Evolutionary conservation across 2,888 invertebrate genomes (phyloP).

Genomic region (Plebejus anna): DNA sequence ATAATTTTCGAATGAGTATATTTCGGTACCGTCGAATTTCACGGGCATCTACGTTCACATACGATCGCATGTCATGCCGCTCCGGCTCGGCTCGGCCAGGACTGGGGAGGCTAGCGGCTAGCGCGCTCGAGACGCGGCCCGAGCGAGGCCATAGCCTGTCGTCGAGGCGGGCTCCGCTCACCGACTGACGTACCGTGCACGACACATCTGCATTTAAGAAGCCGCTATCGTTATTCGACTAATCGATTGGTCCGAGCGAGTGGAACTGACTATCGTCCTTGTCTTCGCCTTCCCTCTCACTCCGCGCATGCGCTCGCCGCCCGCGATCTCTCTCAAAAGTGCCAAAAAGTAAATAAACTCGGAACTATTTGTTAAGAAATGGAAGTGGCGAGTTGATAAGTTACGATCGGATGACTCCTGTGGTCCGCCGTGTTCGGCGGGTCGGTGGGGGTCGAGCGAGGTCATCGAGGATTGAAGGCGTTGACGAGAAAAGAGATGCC

Average conservation of each 20-base stretch:
- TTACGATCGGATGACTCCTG: background rate
- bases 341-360: constrained; percentile 76
- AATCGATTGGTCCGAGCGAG: constrained; percentile 79
- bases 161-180: constrained; percentile 62
- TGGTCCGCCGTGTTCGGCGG: background rate
- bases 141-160: constrained; percentile 56
- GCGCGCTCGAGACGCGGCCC: constrained; percentile 49
- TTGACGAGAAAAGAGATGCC: constrained; percentile 43
- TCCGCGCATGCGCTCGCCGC: constrained; percentile 62
- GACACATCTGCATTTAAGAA: constrained; percentile 81
- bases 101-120: constrained; percentile 63
- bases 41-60: constrained; percentile 48
- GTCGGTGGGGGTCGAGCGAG: background rate
- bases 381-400: constrained; percentile 40
- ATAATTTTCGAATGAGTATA: constrained; percentile 22
- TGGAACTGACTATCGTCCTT: constrained; percentile 62
- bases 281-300: constrained; percentile 56
- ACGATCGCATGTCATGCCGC: constrained; percentile 48
- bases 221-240: constrained; percentile 80
- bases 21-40: constrained; percentile 35
- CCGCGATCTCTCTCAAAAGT: constrained; percentile 67
- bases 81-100: constrained; percentile 51
- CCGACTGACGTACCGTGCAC: constrained; percentile 76
- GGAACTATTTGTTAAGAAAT: constrained; percentile 64
- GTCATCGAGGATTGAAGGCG: constrained; percentile 3